A percentile compares a stretch with the other conserved stretches of the same genome.
Conservation (phyloP, 37 sponge, comb jelly and placozoan genomes). For the Beroe forskalii region DNA sequence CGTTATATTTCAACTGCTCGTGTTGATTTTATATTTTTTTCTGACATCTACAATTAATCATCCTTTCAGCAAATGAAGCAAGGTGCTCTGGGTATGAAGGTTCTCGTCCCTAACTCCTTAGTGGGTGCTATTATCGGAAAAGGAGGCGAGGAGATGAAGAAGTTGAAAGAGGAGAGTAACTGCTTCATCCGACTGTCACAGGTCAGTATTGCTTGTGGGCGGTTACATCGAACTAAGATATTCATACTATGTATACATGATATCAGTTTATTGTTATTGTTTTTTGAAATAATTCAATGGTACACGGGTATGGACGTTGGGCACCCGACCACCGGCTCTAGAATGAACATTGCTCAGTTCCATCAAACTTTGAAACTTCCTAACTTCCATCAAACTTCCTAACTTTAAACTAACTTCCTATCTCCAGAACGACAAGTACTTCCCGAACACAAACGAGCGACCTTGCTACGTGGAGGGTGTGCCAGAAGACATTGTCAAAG, state of each 20-base stretch:
- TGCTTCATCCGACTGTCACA: conserved; percentile 39
- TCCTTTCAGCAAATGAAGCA: conserved; percentile 45
- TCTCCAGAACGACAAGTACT: conserved; percentile 60
- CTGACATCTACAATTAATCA: not conserved
- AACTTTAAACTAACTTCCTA: no score
- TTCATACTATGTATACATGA: no score
- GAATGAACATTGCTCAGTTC: no score
- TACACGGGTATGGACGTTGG: no score
- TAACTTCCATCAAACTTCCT: no score
- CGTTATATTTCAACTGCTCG: not conserved
- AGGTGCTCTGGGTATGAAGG: conserved; percentile 31
- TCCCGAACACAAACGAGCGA: conserved; percentile 58
- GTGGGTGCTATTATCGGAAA: conserved; percentile 46
- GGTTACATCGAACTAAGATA: no score
- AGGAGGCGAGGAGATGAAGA: conserved; percentile 65
- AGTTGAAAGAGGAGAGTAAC: conserved; percentile 26
- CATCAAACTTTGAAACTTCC: no score
- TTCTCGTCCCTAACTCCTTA: conserved; percentile 47
- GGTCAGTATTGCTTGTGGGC: no score
- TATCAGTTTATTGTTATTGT: no score
- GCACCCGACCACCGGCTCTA: no score
- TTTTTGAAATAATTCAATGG: no score
- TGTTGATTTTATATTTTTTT: not conserved
- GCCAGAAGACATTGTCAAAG: conserved; percentile 31
- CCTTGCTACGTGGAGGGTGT: conserved; percentile 58